Conservation (phyloP, 2,888 invertebrate genomes). For the Ferdinandea cuprea region DNA sequence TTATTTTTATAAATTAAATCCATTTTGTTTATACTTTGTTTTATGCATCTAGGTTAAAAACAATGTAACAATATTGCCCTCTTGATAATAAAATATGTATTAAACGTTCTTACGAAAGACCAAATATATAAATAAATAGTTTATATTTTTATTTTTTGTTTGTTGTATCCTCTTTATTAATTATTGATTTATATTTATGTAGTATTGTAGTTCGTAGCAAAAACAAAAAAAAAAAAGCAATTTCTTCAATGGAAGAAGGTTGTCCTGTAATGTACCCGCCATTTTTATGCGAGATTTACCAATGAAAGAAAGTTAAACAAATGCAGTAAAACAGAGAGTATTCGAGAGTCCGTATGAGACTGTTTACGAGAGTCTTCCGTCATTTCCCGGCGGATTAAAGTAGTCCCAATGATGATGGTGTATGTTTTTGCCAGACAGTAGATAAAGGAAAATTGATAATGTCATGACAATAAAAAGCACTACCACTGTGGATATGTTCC, state of each 20-base stretch:
- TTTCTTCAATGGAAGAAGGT: conserved; percentile 55
- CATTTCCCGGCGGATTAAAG: conserved; percentile 90
- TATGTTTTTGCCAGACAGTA: conserved; percentile 88
- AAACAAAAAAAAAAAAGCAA: conserved; percentile 44
- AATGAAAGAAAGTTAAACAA: conserved; percentile 75
- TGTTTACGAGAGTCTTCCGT: conserved; percentile 81
- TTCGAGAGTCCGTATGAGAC: conserved; percentile 33
- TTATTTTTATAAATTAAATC: conserved; percentile 64
- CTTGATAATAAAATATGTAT: conserved; percentile 49
- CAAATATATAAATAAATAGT: conserved; percentile 47
- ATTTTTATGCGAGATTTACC: conserved; percentile 44
- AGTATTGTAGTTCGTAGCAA: conserved; percentile 60
- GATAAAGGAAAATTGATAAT: conserved; percentile 90
- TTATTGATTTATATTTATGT: conserved; percentile 20
- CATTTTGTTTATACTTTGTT: conserved; percentile 25
- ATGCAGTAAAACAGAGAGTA: conserved; percentile 77
- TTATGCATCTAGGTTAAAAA: conserved; percentile 59
- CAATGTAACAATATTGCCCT: conserved; percentile 67
- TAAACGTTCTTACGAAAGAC: conserved; percentile 53
- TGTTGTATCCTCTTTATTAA: conserved; percentile 16
- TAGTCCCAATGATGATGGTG: conserved; percentile 95
- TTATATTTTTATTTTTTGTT: no score
- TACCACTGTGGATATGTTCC: conserved; percentile 89
- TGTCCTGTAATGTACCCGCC: conserved; percentile 47
- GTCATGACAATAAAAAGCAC: conserved; percentile 91